Percentiles rank a stretch among this genome's conserved stretches.
These are phyloP conservation scores for Dasyornis broadbenti DNA, from an alignment of 2,113 vertebrate species.

Conservation along the genomic window DNA sequence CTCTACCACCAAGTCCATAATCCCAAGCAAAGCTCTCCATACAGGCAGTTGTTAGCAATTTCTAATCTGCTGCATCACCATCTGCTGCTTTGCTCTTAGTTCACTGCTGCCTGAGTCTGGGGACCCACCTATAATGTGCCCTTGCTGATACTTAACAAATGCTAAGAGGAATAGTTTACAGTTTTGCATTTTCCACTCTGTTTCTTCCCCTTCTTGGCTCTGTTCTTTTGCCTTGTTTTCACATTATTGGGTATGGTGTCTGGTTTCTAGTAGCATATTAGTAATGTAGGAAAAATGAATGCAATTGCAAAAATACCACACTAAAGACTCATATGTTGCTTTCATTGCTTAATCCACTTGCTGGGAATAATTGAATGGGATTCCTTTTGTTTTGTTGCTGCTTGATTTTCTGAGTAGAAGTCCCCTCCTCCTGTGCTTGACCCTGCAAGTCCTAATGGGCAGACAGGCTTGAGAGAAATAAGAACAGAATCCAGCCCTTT, in stretches of 20 bases:
- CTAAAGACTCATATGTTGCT: slow-evolving; percentile 38
- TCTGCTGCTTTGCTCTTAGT: slow-evolving; percentile 28
- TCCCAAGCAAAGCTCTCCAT: slow-evolving; percentile 1
- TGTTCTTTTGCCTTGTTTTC: slow-evolving; percentile 8
- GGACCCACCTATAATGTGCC: neutral
- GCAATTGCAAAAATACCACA: slow-evolving; percentile 47
- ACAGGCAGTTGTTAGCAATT: neutral
- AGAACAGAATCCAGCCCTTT: neutral
- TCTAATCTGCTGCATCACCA: slow-evolving; percentile 8
- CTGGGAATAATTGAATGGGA: slow-evolving; percentile 29
- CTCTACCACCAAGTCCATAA: neutral
- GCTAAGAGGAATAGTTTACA: neutral
- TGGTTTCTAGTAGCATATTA: slow-evolving; percentile 43
- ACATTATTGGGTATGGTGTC: slow-evolving; percentile 18
- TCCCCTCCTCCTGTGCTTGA: neutral
- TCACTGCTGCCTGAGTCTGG: neutral
- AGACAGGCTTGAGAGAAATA: neutral
- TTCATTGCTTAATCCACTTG: slow-evolving; percentile 52
- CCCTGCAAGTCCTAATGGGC: neutral
- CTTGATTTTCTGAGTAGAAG: slow-evolving; percentile 9
- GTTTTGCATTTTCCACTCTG: slow-evolving; percentile 8
- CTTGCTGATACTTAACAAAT: neutral
- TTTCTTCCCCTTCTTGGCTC: slow-evolving; percentile 32
- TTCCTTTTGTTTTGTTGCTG: slow-evolving; percentile 55
- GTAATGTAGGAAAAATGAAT: slow-evolving; percentile 51